These are phyloP conservation scores for Anaspis maculata DNA, from an alignment of 2,888 invertebrate species.

Conservation along the genomic window DNA sequence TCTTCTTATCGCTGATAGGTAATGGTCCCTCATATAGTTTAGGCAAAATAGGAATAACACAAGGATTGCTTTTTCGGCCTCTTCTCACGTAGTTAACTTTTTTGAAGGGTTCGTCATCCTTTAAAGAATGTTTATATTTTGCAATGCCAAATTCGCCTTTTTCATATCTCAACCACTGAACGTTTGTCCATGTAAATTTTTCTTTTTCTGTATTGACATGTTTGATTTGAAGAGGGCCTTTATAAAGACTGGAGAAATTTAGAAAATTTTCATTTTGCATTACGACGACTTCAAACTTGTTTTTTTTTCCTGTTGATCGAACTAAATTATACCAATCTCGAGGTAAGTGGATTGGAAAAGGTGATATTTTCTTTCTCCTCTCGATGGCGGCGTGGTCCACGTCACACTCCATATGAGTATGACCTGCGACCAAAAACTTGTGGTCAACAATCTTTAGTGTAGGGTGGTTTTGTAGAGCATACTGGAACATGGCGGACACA, in stretches of 20 bases:
- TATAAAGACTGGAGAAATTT: neutral
- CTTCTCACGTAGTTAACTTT: neutral
- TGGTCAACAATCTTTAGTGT: conserved; percentile 3
- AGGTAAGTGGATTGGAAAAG: too few relatives aligned
- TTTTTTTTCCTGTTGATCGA: conserved; percentile 1
- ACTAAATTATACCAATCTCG: too few relatives aligned
- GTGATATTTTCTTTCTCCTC: conserved; percentile 1
- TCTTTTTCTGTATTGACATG: neutral
- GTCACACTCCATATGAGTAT: conserved; percentile 11
- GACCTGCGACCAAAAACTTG: conserved; percentile 7
- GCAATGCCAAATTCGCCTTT: neutral
- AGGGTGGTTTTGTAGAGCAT: neutral
- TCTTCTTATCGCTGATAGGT: neutral
- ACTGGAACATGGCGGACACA: neutral
- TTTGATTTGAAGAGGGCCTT: neutral
- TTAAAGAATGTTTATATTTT: neutral
- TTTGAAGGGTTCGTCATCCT: neutral
- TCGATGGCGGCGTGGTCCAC: conserved; percentile 6
- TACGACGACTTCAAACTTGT: neutral
- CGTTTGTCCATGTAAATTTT: neutral
- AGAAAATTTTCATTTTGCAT: neutral
- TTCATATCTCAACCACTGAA: neutral
- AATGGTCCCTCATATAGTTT: neutral
- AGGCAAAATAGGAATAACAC: neutral
- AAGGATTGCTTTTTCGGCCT: neutral